These are phyloP conservation scores for Promerops cafer DNA, from an alignment of 2,113 vertebrate species.

Conservation along the genomic window DNA sequence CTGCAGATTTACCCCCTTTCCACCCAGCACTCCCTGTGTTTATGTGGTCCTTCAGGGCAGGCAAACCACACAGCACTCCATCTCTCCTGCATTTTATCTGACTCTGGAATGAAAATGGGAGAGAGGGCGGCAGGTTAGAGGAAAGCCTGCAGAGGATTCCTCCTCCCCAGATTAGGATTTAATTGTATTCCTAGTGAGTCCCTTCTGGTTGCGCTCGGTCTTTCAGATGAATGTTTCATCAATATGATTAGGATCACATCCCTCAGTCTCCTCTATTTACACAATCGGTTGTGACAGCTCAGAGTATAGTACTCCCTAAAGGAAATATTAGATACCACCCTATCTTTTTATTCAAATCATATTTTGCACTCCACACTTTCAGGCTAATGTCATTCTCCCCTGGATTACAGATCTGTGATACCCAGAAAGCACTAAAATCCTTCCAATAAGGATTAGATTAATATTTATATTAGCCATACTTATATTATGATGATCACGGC, in stretches of 20 bases:
- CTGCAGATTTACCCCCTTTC: not conserved
- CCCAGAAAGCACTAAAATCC: conserved; percentile 14
- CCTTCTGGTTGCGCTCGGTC: conserved; percentile 44
- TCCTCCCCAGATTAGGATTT: conserved; percentile 54
- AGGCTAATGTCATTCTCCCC: conserved; percentile 36
- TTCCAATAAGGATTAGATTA: conserved; percentile 32
- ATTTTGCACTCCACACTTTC: conserved; percentile 33
- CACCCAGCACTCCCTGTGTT: not conserved
- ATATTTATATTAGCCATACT: conserved; percentile 19
- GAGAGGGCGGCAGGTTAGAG: not conserved
- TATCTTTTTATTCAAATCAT: conserved; percentile 69
- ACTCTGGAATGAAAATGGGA: not conserved
- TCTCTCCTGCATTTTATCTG: not conserved
- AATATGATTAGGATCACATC: conserved; percentile 65
- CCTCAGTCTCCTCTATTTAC: conserved; percentile 63
- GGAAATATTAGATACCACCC: conserved; percentile 59
- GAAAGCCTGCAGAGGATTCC: conserved; percentile 12
- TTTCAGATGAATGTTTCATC: conserved; percentile 70
- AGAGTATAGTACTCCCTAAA: conserved; percentile 67
- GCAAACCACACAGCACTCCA: not conserved
- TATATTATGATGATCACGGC: not conserved
- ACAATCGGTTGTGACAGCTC: conserved; percentile 73
- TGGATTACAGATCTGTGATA: conserved; percentile 32
- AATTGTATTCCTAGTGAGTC: conserved; percentile 61
- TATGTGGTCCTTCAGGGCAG: not conserved